phyloP scores from a whole-genome alignment of 2,888 invertebrate species.

The Resseliella maxima region DNA sequence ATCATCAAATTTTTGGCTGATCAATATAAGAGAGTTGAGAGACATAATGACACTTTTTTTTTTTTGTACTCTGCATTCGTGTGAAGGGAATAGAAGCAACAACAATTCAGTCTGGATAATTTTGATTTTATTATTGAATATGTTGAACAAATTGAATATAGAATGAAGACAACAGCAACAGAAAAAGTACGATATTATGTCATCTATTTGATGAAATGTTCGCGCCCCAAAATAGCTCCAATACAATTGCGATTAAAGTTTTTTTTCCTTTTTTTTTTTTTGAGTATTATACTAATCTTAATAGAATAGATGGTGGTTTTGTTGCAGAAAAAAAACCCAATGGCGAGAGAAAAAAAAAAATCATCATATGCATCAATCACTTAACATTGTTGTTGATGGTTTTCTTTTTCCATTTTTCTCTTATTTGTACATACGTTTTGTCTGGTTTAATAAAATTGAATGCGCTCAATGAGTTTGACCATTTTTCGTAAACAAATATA shows the following conservation, averaged over 20 bases:
- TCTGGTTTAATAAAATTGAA: too few relatives aligned
- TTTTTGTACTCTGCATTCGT: neutral
- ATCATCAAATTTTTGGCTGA: neutral
- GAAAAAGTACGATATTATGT: neutral
- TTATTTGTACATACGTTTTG: neutral
- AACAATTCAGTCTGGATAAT: neutral
- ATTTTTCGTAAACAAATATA: neutral
- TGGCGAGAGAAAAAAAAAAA: neutral
- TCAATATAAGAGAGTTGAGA: neutral
- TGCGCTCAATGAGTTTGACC: neutral
- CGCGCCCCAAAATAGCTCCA: neutral
- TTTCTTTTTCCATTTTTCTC: neutral
- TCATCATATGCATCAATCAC: neutral
- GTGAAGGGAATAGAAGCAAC: neutral
- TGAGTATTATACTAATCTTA: constrained; percentile 13
- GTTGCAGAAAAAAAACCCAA: neutral
- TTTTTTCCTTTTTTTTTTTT: too few relatives aligned
- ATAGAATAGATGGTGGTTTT: neutral
- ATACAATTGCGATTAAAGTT: neutral
- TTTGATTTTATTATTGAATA: constrained; percentile 37
- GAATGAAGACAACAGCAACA: neutral
- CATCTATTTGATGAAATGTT: neutral
- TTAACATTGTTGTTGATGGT: neutral
- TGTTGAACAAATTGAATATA: constrained; percentile 26
- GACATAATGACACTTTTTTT: neutral